A percentile compares a stretch with the other conserved stretches of the same genome.
These are phyloP conservation scores for Eriosoma lanigerum DNA, from an alignment of 1,140 invertebrate species.

Conservation along the genomic window DNA sequence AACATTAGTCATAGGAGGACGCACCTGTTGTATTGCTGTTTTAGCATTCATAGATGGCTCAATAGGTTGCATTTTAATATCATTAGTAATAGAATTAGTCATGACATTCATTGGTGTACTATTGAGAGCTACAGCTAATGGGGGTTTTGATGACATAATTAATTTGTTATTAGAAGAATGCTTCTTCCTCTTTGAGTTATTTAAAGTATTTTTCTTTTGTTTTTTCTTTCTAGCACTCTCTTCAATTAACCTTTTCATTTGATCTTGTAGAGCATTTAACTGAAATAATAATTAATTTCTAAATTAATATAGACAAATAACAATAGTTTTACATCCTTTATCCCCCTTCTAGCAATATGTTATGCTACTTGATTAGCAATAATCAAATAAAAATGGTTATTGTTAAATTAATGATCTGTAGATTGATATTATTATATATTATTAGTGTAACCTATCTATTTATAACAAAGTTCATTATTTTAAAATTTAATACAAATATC, in stretches of 20 bases:
- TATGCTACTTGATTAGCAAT: too few relatives aligned
- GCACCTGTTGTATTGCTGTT: constrained; percentile 10
- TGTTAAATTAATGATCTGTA: too few relatives aligned
- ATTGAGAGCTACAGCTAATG: constrained; percentile 38
- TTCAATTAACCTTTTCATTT: constrained; percentile 84
- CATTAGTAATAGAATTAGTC: constrained; percentile 30
- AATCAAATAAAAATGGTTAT: too few relatives aligned
- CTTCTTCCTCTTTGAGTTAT: constrained; percentile 70
- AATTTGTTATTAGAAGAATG: constrained; percentile 41
- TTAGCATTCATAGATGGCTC: constrained; percentile 42
- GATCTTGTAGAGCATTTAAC: constrained; percentile 86
- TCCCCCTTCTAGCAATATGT: too few relatives aligned
- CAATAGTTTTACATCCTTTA: too few relatives aligned
- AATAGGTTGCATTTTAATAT: constrained; percentile 50
- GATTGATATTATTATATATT: too few relatives aligned
- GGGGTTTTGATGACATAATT: constrained; percentile 21
- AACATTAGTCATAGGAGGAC: constrained; percentile 55
- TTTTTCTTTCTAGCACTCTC: constrained; percentile 77
- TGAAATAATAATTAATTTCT: constrained; percentile 57
- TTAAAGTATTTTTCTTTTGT: constrained; percentile 75
- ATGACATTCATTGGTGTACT: constrained; percentile 41
- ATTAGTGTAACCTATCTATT: too few relatives aligned
- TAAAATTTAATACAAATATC: too few relatives aligned
- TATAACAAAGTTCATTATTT: too few relatives aligned
- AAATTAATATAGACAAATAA: constrained; percentile 13